phyloP scores from a whole-genome alignment of 2,888 invertebrate species.

The Lasioglossum figueresi region DNA sequence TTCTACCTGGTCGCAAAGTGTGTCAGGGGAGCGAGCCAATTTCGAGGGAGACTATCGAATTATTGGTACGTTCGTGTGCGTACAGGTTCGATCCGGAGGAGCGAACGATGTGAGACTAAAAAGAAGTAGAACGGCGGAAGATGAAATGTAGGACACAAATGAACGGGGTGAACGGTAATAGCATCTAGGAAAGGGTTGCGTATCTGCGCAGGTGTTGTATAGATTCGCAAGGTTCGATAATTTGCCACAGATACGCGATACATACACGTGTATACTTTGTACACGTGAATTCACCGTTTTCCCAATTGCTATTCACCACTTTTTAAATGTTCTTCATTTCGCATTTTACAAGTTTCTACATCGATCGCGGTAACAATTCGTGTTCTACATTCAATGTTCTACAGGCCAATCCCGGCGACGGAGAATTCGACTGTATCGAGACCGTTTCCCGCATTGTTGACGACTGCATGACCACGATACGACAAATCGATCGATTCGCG shows the following conservation, averaged over 20 bases:
- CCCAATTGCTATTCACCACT: neutral
- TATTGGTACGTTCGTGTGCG: neutral
- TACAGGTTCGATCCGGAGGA: neutral
- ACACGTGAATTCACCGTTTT: neutral
- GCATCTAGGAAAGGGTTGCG: constrained; percentile 46
- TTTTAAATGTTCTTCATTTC: neutral
- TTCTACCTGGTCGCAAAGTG: neutral
- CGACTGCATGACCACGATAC: neutral
- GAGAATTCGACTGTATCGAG: neutral
- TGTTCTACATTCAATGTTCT: neutral
- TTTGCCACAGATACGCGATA: constrained; percentile 51
- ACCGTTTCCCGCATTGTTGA: neutral
- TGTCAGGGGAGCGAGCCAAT: neutral
- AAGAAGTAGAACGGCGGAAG: constrained; percentile 21
- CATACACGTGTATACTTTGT: constrained; percentile 9
- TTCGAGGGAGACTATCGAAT: constrained; percentile 14
- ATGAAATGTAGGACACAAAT: constrained; percentile 68
- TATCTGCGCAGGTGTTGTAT: constrained; percentile 69
- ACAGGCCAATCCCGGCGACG: neutral
- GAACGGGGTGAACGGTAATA: constrained; percentile 69
- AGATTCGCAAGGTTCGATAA: constrained; percentile 67
- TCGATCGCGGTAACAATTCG: neutral
- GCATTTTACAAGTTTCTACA: neutral
- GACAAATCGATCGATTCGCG: constrained; percentile 2
- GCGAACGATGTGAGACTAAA: constrained; percentile 10